These are phyloP conservation scores for Troides oblongomaculatus DNA, from an alignment of 2,888 invertebrate genomes.

Conservation along the genomic window DNA sequence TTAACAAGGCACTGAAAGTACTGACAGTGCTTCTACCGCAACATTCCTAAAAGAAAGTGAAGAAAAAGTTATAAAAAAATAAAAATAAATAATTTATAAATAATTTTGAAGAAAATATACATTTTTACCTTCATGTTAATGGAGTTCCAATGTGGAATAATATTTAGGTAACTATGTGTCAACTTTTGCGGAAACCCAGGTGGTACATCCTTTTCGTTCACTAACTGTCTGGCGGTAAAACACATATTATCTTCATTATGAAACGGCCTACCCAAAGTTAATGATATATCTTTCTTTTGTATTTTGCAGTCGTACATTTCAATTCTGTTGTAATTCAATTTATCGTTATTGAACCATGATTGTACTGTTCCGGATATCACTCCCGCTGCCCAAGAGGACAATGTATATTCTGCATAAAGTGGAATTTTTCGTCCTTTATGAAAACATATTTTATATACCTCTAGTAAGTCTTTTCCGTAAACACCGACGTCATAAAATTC, in stretches of 20 bases:
- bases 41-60: no score
- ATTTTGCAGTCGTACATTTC: conserved; percentile 38
- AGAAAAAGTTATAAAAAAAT: no score
- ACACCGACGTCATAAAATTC: conserved; percentile 43
- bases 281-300: conserved; percentile 4
- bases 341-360: conserved; percentile 38
- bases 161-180: conserved; percentile 48
- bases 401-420: conserved; percentile 32
- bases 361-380: conserved; percentile 19
- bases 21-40: no score
- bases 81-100: not conserved
- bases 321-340: conserved; percentile 33
- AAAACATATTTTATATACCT: conserved; percentile 47
- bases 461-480: conserved; percentile 30
- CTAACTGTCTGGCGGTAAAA: conserved; percentile 48
- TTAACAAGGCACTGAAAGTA: no score
- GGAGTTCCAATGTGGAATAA: conserved; percentile 56
- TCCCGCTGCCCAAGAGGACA: conserved; percentile 28
- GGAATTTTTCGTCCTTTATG: conserved; percentile 40
- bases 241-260: conserved; percentile 38
- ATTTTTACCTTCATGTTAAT: conserved; percentile 46
- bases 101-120: not conserved
- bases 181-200: conserved; percentile 45
- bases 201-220: conserved; percentile 47
- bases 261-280: not conserved